Evolutionary conservation across 2,113 vertebrate genomes (phyloP).

Genomic region (Microcebus lehilahytsara): DNA sequence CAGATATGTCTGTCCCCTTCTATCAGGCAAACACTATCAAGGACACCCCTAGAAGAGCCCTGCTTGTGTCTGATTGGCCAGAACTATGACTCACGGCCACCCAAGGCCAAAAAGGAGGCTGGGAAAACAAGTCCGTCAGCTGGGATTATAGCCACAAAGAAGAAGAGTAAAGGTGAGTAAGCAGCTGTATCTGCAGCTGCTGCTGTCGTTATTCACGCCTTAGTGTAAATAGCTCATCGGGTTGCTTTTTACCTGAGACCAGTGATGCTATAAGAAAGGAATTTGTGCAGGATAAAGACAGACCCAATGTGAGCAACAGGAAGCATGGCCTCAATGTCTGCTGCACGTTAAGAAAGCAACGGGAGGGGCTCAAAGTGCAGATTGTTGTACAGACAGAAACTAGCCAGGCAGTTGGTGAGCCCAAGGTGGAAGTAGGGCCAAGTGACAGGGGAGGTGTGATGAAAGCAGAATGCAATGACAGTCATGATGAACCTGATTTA

Average conservation of each 20-base stretch:
- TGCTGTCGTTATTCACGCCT: neutral
- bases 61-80: neutral
- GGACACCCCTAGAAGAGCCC: neutral
- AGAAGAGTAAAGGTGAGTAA: rapidly evolving
- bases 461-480: neutral
- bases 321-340: neutral
- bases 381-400: neutral
- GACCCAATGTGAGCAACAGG: neutral
- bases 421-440: neutral
- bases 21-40: neutral
- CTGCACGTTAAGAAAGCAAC: neutral
- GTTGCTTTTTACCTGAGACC: neutral
- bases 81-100: neutral
- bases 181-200: rapidly evolving
- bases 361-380: neutral
- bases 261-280: neutral
- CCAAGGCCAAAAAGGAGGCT: neutral
- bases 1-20: neutral
- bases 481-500: neutral
- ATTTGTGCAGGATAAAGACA: neutral
- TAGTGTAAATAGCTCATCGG: neutral
- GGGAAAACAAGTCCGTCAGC: neutral
- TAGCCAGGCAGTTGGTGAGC: neutral
- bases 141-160: neutral
- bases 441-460: too few species aligned